Evolutionary conservation across 2,888 invertebrate genomes (phyloP).

Genomic region (Colostygia pectinataria): DNA sequence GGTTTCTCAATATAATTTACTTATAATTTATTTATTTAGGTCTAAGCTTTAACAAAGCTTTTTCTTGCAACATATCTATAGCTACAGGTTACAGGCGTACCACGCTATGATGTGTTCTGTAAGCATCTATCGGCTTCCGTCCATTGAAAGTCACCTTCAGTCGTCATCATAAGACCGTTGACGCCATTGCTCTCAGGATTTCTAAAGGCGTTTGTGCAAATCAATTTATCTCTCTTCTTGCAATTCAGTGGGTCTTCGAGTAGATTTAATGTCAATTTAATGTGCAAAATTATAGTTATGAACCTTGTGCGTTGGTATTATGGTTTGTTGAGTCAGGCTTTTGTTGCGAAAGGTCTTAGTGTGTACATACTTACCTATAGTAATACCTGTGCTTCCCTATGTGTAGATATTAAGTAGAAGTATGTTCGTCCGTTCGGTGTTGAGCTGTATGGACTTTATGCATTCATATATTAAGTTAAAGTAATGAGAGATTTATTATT

Average conservation of each 20-base stretch:
- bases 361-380: no score
- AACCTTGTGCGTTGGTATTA: background rate
- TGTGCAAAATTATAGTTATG: constrained; percentile 33
- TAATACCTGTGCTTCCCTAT: no score
- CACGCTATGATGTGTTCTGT: background rate
- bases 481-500: no score
- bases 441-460: no score
- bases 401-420: no score
- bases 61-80: no score
- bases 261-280: constrained; percentile 32
- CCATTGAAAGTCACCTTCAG: constrained; percentile 12
- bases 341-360: background rate
- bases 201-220: constrained; percentile 45
- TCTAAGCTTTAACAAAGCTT: no score
- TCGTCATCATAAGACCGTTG: constrained; percentile 9
- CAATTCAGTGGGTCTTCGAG: constrained; percentile 29
- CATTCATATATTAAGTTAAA: no score
- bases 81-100: background rate
- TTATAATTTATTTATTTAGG: no score
- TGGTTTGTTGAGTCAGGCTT: constrained; percentile 4
- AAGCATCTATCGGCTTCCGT: constrained; percentile 19
- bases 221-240: constrained; percentile 47
- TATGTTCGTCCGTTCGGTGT: no score
- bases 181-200: constrained; percentile 43
- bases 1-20: no score